Evolutionary conservation across 2,888 invertebrate genomes (phyloP).

Genomic region (Eristalis arbustorum): DNA sequence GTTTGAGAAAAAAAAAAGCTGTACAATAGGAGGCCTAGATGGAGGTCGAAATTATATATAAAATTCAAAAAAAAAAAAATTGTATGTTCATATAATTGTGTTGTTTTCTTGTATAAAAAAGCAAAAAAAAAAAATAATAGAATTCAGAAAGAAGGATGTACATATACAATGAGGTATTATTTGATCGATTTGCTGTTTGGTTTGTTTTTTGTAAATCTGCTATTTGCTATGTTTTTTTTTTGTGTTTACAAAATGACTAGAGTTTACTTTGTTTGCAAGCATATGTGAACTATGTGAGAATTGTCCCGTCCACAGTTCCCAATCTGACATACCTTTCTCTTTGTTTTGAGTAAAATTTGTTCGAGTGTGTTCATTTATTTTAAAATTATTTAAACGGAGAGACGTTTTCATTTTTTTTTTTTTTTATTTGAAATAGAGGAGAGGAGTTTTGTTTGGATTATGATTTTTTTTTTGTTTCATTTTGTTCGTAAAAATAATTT

Average conservation of each 20-base stretch:
- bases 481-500: constrained; percentile 30
- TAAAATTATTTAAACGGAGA: constrained; percentile 70
- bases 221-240: constrained; percentile 47
- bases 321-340: constrained; percentile 83
- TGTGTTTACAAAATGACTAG: constrained; percentile 70
- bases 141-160: constrained; percentile 71
- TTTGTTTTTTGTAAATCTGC: constrained; percentile 19
- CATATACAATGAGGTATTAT: constrained; percentile 67
- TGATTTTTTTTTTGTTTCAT: constrained; percentile 37
- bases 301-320: constrained; percentile 89
- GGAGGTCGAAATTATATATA: constrained; percentile 46
- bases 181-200: constrained; percentile 12
- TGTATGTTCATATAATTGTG: constrained; percentile 32
- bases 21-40: constrained; percentile 61
- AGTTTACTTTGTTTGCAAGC: constrained; percentile 72
- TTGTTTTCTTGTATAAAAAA: constrained; percentile 10
- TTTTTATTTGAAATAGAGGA: constrained; percentile 40
- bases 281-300: constrained; percentile 84
- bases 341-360: constrained; percentile 39
- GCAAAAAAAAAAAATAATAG: constrained; percentile 37
- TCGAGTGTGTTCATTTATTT: constrained; percentile 57
- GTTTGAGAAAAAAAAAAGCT: constrained; percentile 44
- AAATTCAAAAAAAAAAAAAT: constrained; percentile 12
- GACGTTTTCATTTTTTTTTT: constrained; percentile 17
- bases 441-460: constrained; percentile 47